A percentile compares a stretch with the other conserved stretches of the same genome.
These are phyloP conservation scores for Coelinius sp. DNA, from an alignment of 2,888 invertebrate species.

Conservation along the genomic window DNA sequence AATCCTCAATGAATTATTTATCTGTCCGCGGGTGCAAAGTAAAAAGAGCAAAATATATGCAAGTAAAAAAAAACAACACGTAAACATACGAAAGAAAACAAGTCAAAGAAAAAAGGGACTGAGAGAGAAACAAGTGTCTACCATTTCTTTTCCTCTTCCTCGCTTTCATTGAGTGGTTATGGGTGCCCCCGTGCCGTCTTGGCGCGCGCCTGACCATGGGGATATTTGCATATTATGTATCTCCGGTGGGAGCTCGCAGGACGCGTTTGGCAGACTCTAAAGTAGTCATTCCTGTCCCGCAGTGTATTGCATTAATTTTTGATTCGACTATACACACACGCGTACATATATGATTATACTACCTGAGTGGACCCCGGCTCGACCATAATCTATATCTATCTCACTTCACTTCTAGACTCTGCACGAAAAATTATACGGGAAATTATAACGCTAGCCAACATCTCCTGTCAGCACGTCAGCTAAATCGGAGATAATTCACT, in stretches of 20 bases:
- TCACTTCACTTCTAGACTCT: constrained; percentile 32
- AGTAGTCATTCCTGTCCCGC: constrained; percentile 48
- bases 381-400: neutral
- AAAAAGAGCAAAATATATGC: constrained; percentile 33
- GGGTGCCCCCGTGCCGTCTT: constrained; percentile 31
- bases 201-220: constrained; percentile 57
- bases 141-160: constrained; percentile 50
- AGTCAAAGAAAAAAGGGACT: constrained; percentile 14
- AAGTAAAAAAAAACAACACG: constrained; percentile 27
- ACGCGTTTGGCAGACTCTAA: constrained; percentile 54
- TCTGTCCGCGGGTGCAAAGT: constrained; percentile 59
- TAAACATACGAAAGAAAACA: constrained; percentile 26
- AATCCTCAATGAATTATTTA: constrained; percentile 70
- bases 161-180: constrained; percentile 45
- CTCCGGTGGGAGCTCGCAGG: constrained; percentile 40
- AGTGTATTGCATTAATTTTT: constrained; percentile 68
- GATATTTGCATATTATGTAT: constrained; percentile 67
- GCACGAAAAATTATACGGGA: constrained; percentile 39
- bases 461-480: constrained; percentile 32
- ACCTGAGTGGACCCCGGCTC: neutral
- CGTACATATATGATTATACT: constrained; percentile 7
- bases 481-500: neutral
- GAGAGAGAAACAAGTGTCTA: constrained; percentile 47
- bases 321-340: constrained; percentile 36
- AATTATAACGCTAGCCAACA: constrained; percentile 41